Evolutionary conservation across 2,797 vertebrate species (phyloP), one percentile per base, ranked within the genome.

Genomic region (Myotis pilosus): DNA sequence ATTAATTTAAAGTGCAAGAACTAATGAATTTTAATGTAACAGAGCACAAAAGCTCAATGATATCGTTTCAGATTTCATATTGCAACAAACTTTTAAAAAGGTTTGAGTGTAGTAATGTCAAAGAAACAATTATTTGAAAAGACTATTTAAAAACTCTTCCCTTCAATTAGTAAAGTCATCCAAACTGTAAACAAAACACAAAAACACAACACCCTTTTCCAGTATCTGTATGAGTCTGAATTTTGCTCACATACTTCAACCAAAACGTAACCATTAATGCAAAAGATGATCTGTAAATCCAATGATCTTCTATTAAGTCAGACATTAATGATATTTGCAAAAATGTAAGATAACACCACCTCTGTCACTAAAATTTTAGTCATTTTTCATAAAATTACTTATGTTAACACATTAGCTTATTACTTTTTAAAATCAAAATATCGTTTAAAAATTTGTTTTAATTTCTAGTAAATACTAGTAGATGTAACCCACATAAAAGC

Each of bases 51-150:
- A 87, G 41, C 78, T 92, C 49, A 96, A 55, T 49, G 41, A 92
- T 16, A 86, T 17, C 19, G 36, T 85, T 92, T 79, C 87, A 89
- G 44, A 87, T 82, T 87, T 47, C 83, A 55, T 68, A 74, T 9
- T 41, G 80, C 38, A 95, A 78, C 36, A 64, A 92, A 62, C 22
- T 69, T 92, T 92, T 81, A 53, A 33, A 75, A 78, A 85, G 7
- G 17, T 75, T 47, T 93, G n/a, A 51, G 41, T 66, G 9, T 8
- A 78, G 9, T 8, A 78, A 2, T 85, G n/a, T 84, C 68, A 86
- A 94, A 80, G n/a, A 92, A 62, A 88, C n/a, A 74, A 89, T 47
- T 51, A 94, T 51, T 25, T 78, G 33, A 78, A 78, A 75, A 81
- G 8, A 30, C 8, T 69, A 87, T 82, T 87, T 60, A 51, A 90